These are phyloP conservation scores for Phyllostomus hastatus DNA, from an alignment of 2,113 vertebrate species.

Conservation along the genomic window DNA sequence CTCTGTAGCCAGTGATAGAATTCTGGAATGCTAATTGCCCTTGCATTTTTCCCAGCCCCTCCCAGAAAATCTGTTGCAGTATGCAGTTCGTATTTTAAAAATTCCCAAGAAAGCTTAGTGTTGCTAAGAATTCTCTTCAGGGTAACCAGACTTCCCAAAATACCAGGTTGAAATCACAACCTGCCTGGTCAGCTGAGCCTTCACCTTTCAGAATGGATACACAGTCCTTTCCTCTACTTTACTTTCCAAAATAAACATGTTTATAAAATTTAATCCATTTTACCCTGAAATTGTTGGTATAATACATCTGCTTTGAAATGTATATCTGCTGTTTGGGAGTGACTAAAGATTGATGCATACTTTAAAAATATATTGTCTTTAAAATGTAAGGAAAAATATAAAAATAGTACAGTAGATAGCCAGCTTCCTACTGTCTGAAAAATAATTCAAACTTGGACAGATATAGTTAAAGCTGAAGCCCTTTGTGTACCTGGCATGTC, in stretches of 20 bases:
- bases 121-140: not conserved
- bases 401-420: not conserved
- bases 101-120: not conserved
- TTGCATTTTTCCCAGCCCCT: not conserved
- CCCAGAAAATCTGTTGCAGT: not conserved
- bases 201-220: not conserved
- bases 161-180: not conserved
- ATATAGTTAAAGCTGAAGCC: not conserved
- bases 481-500: not conserved
- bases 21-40: slow-evolving; percentile 6
- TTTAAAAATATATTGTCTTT: not conserved
- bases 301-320: not conserved
- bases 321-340: not conserved
- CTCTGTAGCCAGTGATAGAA: not conserved
- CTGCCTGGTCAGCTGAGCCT: not conserved
- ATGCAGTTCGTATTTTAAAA: not conserved
- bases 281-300: not conserved
- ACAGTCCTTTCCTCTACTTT: not conserved
- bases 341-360: not conserved
- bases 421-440: not conserved
- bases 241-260: slow-evolving; percentile 4
- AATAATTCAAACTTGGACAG: not conserved
- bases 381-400: not conserved
- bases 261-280: not conserved
- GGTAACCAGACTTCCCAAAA: not conserved